Percentiles rank a stretch among this genome's conserved stretches.
These are phyloP conservation scores for Esox niger DNA, from an alignment of 2,113 vertebrate species.

Conservation along the genomic window DNA sequence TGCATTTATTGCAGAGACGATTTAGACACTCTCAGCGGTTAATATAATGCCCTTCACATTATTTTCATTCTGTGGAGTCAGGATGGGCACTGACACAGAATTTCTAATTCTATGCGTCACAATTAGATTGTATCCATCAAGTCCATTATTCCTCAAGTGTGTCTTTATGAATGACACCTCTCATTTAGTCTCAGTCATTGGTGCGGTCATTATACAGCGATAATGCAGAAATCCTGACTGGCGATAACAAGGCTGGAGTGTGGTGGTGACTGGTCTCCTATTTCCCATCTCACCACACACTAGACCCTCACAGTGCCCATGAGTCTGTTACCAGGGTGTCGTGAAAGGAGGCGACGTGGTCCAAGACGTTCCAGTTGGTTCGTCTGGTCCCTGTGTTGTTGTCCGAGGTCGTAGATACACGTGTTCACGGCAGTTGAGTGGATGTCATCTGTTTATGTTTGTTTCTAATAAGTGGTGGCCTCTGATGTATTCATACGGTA, in stretches of 20 bases:
- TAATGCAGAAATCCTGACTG: too few species aligned
- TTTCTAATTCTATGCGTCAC: not conserved
- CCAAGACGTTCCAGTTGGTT: slow-evolving; percentile 32
- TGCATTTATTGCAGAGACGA: slow-evolving; percentile 28
- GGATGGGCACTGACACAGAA: not conserved
- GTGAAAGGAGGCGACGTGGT: slow-evolving; percentile 33
- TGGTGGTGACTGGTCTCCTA: too few species aligned
- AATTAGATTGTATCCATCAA: slow-evolving; percentile 32
- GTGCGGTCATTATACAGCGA: slow-evolving; percentile 30
- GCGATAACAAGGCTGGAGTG: too few species aligned
- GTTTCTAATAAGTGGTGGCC: slow-evolving; percentile 29
- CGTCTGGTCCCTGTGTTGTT: slow-evolving; percentile 24
- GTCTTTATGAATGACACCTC: slow-evolving; percentile 37
- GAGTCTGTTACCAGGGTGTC: slow-evolving; percentile 20
- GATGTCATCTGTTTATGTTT: not conserved
- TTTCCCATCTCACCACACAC: too few species aligned
- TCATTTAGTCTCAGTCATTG: slow-evolving; percentile 15
- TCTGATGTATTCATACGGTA: slow-evolving; percentile 25
- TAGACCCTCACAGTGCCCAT: too few species aligned
- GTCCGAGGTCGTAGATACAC: not conserved
- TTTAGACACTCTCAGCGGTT: slow-evolving; percentile 48
- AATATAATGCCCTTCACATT: slow-evolving; percentile 43
- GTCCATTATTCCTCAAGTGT: slow-evolving; percentile 22
- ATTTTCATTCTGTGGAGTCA: slow-evolving; percentile 40
- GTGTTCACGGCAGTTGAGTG: too few species aligned